Conservation (phyloP, 1,140 invertebrate species). For the Pseudomyrmex flavicornis region DNA sequence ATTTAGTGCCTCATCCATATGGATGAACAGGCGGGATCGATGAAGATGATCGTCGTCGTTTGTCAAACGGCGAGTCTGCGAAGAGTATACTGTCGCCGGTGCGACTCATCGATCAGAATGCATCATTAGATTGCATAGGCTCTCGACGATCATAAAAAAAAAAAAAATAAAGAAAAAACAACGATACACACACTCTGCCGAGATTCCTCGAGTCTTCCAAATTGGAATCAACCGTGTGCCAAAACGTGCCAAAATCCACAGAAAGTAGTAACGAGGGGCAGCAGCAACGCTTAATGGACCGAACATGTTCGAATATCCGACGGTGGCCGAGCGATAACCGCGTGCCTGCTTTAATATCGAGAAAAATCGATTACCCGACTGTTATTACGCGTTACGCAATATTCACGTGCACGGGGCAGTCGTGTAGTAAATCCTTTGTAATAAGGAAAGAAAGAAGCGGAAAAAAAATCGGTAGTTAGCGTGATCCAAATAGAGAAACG, state of each 20-base stretch:
- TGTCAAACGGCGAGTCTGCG: slow-evolving; percentile 19
- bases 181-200: not conserved
- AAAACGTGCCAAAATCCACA: slow-evolving; percentile 50
- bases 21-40: slow-evolving; percentile 42
- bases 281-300: slow-evolving; percentile 14
- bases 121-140: slow-evolving; percentile 33
- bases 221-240: slow-evolving; percentile 47
- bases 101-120: slow-evolving; percentile 39
- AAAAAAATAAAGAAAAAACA: too few species aligned
- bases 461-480: slow-evolving; percentile 13
- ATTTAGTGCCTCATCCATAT: slow-evolving; percentile 57
- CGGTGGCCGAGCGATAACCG: not conserved
- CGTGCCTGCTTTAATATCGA: slow-evolving; percentile 1
- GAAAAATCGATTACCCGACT: slow-evolving; percentile 12
- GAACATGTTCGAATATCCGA: not conserved
- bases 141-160: slow-evolving; percentile 22
- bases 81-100: slow-evolving; percentile 18
- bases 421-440: not conserved
- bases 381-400: not conserved
- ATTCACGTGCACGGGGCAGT: slow-evolving; percentile 1
- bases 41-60: slow-evolving; percentile 52
- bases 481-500: slow-evolving; percentile 37
- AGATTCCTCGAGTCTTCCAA: slow-evolving; percentile 33
- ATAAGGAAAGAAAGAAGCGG: not conserved
- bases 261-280: not conserved